Evolutionary conservation across 2,888 invertebrate genomes (phyloP).

Genomic region (Clivina fossor): DNA sequence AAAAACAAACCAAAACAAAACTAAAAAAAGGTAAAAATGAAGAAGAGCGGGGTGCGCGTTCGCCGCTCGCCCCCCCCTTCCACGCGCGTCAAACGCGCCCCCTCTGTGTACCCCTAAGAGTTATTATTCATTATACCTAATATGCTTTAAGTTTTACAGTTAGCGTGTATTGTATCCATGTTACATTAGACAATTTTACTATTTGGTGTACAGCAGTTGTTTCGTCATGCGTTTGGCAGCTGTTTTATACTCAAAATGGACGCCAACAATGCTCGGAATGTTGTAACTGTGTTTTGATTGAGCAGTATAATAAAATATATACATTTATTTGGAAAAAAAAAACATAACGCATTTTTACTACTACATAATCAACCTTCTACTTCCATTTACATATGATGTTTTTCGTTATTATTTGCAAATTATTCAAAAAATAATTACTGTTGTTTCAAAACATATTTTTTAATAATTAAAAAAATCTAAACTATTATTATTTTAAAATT

Average conservation of each 20-base stretch:
- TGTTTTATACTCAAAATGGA: slow-evolving; percentile 38
- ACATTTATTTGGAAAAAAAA: slow-evolving; percentile 74
- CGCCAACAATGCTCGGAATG: slow-evolving; percentile 50
- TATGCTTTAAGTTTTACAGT: slow-evolving; percentile 46
- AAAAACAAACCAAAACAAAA: no score
- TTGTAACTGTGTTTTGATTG: slow-evolving; percentile 64
- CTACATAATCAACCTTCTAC: no score
- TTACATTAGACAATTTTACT: slow-evolving; percentile 58
- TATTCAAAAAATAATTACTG: no score
- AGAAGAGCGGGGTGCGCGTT: no score
- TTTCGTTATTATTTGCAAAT: no score
- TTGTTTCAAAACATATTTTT: no score
- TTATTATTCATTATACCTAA: slow-evolving; percentile 34
- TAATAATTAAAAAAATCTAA: no score
- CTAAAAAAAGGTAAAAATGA: no score
- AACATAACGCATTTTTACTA: no score
- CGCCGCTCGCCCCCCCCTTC: neutral
- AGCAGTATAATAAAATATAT: slow-evolving; percentile 75
- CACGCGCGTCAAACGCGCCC: slow-evolving; percentile 11
- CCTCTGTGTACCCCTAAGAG: slow-evolving; percentile 33
- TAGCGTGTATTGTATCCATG: slow-evolving; percentile 57
- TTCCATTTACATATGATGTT: no score
- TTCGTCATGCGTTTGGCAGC: slow-evolving; percentile 47
- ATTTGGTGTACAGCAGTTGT: slow-evolving; percentile 58
- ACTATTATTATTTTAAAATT: no score